Evolutionary conservation across 2,797 vertebrate species (phyloP).

Genomic region (Myotis daubentonii): DNA sequence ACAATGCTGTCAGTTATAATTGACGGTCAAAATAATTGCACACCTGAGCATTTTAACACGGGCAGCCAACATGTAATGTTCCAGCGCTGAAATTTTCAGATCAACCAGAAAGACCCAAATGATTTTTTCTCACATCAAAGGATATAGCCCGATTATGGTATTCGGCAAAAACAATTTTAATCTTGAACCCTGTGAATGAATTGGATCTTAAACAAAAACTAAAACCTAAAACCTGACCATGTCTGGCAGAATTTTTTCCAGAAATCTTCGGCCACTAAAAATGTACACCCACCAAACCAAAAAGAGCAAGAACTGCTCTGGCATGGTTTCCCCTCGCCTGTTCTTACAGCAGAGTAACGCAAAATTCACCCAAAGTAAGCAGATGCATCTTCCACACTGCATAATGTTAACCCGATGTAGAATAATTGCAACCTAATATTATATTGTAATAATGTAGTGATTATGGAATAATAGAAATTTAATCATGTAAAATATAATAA

Average conservation of each 20-base stretch:
- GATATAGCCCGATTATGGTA: background rate
- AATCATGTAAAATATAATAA: background rate
- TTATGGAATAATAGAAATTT: background rate
- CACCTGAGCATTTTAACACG: conserved; percentile 67
- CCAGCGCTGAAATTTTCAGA: conserved; percentile 53
- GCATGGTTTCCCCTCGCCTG: background rate
- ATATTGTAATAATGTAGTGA: background rate
- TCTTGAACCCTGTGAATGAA: conserved; percentile 24
- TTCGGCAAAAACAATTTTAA: conserved; percentile 47
- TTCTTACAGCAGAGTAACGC: background rate
- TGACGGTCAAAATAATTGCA: conserved; percentile 69
- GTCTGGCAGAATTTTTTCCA: conserved; percentile 22
- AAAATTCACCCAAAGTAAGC: conserved; percentile 23
- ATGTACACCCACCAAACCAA: background rate
- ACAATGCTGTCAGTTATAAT: conserved; percentile 63
- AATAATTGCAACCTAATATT: background rate
- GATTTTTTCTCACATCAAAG: conserved; percentile 32
- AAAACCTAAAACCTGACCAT: background rate
- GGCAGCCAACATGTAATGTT: conserved; percentile 41
- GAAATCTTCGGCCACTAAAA: conserved; percentile 18
- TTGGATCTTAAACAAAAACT: conserved; percentile 17
- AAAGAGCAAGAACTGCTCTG: background rate
- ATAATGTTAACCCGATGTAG: conserved; percentile 1
- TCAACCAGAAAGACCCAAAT: conserved; percentile 59
- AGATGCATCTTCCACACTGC: background rate